Base-by-base conservation (phyloP, 2,113 vertebrate genomes). In the Ascaphus truei region DNA sequence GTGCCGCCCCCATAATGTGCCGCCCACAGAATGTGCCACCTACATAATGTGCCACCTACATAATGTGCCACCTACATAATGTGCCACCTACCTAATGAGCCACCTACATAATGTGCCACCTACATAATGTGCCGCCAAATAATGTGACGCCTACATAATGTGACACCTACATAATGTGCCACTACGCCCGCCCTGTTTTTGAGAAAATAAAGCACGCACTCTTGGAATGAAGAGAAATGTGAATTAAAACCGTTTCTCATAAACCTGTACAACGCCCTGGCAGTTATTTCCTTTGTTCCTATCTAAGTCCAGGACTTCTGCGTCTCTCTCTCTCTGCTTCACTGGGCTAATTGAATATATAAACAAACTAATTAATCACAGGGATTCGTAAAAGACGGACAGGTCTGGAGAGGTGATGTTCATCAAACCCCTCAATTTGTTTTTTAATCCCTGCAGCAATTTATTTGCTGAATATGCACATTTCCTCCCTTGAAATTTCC, bases 311-410 rank as follows among this genome's bases (percentile, higher is more conserved):
- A 63, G 74, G 80, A 83, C 58, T 72, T 78, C 72, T 78, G 45
- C 2, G 20, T 82, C 79, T 87, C 73, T 86, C 74, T 86, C 74
- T 91, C 87, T 92, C 84, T 91, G 92, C 92, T 92, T 91, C 89
- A 85, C 86, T 92, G 91, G 89, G 85, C 93, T 95, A 95, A 96
- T 92, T 94, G 93, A 94, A 93, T 90, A 93, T 93, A 93, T 93
- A 94, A 97, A 95, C 93, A 96, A 95, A 95, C 94, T 95, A 93
- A 97, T 96, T 96, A 93, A 96, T 95, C 95, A 94, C 87, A 72
- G 81, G 85, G 86, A 86, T 90, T 88, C 79, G 59, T 87, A 79
- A 75, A 92, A 95, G 95, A 96, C 75, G 90, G 95, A 97, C 95
- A 94, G 93, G 93, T 92, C 94, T 90, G 85, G 88, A 91, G 90